These are phyloP conservation scores for Cantharis rufa DNA, from an alignment of 2,888 invertebrate genomes.

Conservation along the genomic window DNA sequence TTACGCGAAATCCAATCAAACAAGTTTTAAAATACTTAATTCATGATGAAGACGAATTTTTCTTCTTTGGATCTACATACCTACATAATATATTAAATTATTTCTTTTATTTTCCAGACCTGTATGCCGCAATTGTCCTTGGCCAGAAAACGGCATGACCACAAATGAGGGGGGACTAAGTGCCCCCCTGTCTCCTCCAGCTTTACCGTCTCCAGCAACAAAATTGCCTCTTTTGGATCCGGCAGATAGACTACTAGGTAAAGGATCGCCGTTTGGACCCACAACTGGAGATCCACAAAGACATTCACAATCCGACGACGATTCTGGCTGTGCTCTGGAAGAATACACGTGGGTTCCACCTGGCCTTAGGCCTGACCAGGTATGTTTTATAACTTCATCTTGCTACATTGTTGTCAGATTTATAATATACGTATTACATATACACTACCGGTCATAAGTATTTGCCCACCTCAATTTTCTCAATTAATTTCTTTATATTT, in stretches of 20 bases:
- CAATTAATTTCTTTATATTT: too few species aligned
- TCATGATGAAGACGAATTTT: background rate
- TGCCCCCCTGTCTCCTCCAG: conserved; percentile 53
- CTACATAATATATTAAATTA: background rate
- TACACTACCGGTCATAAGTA: too few species aligned
- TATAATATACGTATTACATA: background rate
- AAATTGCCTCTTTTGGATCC: conserved; percentile 55
- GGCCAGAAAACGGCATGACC: conserved; percentile 59
- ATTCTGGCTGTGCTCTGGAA: conserved; percentile 95
- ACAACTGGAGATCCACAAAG: conserved; percentile 70
- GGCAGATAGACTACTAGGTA: conserved; percentile 64
- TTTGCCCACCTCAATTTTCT: too few species aligned
- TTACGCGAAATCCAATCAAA: background rate
- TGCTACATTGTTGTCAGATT: background rate
- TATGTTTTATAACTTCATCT: conserved; percentile 53
- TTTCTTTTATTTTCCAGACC: conserved; percentile 65
- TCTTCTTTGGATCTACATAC: background rate
- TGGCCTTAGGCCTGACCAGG: conserved; percentile 94
- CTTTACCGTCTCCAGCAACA: conserved; percentile 52
- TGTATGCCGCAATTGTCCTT: conserved; percentile 82
- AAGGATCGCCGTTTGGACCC: conserved; percentile 60
- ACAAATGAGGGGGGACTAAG: conserved; percentile 57
- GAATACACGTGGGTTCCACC: conserved; percentile 99
- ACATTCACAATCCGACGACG: conserved; percentile 94
- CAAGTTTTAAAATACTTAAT: conserved; percentile 1